Conservation (phyloP, 2,113 vertebrate genomes). For the Orientallactaga bullata region DNA sequence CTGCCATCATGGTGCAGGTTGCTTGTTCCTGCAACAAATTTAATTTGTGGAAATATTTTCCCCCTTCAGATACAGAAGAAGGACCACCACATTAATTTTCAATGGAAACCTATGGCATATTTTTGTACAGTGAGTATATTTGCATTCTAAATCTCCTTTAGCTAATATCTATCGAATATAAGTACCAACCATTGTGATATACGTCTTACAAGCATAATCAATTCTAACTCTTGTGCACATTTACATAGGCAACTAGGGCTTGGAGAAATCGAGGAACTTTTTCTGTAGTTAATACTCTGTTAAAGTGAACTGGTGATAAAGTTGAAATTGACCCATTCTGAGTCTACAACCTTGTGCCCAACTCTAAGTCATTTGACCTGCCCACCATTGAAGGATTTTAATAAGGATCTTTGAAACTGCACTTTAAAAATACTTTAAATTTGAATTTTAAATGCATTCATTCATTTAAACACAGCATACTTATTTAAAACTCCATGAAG, state of each 20-base stretch:
- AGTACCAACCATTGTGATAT: neutral
- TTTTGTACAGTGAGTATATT: neutral
- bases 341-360: neutral
- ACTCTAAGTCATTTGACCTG: neutral
- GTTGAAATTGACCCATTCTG: neutral
- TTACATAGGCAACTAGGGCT: neutral
- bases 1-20: neutral
- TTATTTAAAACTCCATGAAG: neutral
- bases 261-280: slow-evolving; percentile 26
- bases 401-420: neutral
- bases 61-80: neutral
- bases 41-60: neutral
- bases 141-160: slow-evolving; percentile 8
- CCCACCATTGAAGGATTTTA: slow-evolving; percentile 1
- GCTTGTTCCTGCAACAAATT: neutral
- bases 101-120: neutral
- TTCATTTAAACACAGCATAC: neutral
- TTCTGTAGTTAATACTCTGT: neutral
- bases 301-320: neutral
- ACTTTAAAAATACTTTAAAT: neutral
- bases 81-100: neutral
- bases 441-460: neutral
- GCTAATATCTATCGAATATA: neutral
- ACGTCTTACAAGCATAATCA: neutral
- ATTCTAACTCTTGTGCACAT: neutral